Conservation (phyloP, 2,888 invertebrate genomes). For the Sepioteuthis lessoniana region DNA sequence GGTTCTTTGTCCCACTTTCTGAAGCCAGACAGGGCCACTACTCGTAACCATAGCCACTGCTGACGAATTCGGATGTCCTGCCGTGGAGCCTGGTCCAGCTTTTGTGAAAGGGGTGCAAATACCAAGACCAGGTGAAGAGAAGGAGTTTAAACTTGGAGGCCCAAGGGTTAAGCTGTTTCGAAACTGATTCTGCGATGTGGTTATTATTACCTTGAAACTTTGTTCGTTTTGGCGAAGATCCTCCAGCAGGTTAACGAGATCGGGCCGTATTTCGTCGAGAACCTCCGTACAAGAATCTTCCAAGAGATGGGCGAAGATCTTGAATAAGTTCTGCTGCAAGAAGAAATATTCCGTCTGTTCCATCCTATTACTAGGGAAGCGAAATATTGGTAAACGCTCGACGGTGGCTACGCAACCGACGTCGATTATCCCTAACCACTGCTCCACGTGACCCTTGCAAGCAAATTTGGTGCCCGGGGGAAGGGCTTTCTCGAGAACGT, state of each 20-base stretch:
- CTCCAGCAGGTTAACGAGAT: constrained; percentile 35
- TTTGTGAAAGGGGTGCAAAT: not conserved
- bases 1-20: not conserved
- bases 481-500: not conserved
- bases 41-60: not conserved
- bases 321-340: constrained; percentile 25
- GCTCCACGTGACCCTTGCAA: constrained; percentile 23
- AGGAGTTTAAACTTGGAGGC: not conserved
- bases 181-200: constrained; percentile 12
- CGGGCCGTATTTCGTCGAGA: not conserved
- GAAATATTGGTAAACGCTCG: not conserved
- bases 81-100: not conserved
- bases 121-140: not conserved
- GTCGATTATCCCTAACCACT: constrained; percentile 34
- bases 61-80: not conserved
- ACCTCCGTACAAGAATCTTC: constrained; percentile 40
- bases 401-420: constrained; percentile 25
- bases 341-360: constrained; percentile 36
- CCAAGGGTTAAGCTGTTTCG: not conserved
- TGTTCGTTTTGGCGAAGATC: not conserved
- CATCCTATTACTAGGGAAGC: not conserved
- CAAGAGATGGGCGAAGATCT: constrained; percentile 35
- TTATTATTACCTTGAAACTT: not conserved
- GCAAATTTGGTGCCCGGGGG: not conserved
- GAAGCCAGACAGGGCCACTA: not conserved